Percentiles rank a stretch among this genome's conserved stretches.
These are phyloP conservation scores for Gandaritis pyraliata DNA, from an alignment of 2,888 invertebrate species.

Conservation along the genomic window DNA sequence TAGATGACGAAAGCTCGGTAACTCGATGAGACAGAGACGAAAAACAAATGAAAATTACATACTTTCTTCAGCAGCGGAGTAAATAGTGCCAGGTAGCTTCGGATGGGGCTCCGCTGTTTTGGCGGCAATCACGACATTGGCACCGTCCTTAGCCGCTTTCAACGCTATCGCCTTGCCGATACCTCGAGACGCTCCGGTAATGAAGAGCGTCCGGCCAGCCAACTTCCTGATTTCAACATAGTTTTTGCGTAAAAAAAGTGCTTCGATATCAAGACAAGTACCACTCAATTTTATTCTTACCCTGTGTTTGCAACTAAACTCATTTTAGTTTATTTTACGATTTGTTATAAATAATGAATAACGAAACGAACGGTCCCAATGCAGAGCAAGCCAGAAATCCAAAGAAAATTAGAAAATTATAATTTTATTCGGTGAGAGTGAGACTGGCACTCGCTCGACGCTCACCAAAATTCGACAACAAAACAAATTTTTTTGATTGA, in stretches of 20 bases:
- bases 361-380: background rate
- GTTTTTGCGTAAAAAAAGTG: slow-evolving; percentile 32
- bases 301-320: slow-evolving; percentile 81
- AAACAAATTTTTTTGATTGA: no score
- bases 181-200: slow-evolving; percentile 98
- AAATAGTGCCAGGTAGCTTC: slow-evolving; percentile 96
- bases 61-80: slow-evolving; percentile 95
- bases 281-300: slow-evolving; percentile 54
- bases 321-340: slow-evolving; percentile 55
- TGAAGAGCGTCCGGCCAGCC: slow-evolving; percentile 95
- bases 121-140: slow-evolving; percentile 95
- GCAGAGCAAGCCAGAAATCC: slow-evolving; percentile 2
- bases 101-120: slow-evolving; percentile 96
- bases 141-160: slow-evolving; percentile 96
- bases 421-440: no score
- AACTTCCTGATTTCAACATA: slow-evolving; percentile 72
- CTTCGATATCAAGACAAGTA: background rate
- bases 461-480: no score
- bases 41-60: slow-evolving; percentile 50
- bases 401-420: background rate
- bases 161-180: slow-evolving; percentile 98
- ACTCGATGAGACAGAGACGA: background rate
- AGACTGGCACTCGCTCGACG: no score
- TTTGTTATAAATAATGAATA: background rate
- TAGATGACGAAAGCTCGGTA: background rate